Conservation (phyloP, 2,888 invertebrate species). For the Lacanobia oleracea region DNA sequence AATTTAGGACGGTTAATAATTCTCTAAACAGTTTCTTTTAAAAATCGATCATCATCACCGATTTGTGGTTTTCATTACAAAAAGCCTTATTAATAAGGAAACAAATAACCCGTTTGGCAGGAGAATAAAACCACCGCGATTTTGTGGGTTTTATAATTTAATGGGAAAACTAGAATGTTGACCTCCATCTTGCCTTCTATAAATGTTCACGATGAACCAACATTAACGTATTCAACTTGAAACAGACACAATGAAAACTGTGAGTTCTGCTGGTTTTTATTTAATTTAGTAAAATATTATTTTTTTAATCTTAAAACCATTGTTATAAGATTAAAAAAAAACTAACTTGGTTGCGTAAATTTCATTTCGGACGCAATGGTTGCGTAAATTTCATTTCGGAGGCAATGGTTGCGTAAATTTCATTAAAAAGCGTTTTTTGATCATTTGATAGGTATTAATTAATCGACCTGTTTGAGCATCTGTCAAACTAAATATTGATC, state of each 20-base stretch:
- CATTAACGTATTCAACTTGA: conserved; percentile 25
- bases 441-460: no score
- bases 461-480: no score
- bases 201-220: conserved; percentile 34
- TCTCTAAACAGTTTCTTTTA: neutral
- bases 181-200: conserved; percentile 43
- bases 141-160: conserved; percentile 19
- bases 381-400: no score
- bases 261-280: conserved; percentile 32
- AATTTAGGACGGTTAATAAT: neutral
- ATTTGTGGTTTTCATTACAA: conserved; percentile 11
- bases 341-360: no score
- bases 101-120: conserved; percentile 43
- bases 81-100: conserved; percentile 28
- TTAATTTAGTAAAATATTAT: neutral
- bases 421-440: no score
- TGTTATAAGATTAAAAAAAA: no score
- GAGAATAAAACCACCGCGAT: neutral
- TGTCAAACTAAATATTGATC: no score
- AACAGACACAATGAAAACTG: conserved; percentile 49
- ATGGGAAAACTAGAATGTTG: conserved; percentile 40
- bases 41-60: neutral
- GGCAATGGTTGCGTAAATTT: no score
- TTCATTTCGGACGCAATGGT: no score
- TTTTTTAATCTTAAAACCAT: no score